Conservation (phyloP, 2,797 vertebrate genomes). For the Sphenopsis melanotis region DNA sequence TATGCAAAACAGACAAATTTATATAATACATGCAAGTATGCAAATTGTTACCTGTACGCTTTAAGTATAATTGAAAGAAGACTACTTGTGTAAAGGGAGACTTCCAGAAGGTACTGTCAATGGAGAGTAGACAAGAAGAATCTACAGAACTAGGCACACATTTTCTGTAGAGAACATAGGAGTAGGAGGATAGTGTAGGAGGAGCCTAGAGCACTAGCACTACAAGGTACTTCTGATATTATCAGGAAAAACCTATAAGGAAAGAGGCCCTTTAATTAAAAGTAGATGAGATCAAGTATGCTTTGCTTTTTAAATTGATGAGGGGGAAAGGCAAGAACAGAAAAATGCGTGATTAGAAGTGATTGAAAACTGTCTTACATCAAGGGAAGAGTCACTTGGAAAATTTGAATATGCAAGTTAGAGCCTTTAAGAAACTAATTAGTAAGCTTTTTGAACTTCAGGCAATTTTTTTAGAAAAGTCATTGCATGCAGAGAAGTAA, state of each 20-base stretch:
- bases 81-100: neutral
- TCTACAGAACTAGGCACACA: neutral
- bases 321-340: neutral
- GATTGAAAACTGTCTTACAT: neutral
- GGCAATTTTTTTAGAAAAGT: neutral
- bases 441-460: neutral
- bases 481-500: neutral
- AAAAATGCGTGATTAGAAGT: neutral
- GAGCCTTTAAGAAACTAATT: neutral
- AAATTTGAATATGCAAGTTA: neutral
- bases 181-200: conserved; percentile 26
- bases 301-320: conserved; percentile 19
- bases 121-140: neutral
- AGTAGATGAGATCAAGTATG: conserved; percentile 5
- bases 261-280: conserved; percentile 36
- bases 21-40: neutral
- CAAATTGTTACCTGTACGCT: neutral
- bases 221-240: conserved; percentile 28
- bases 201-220: conserved; percentile 15
- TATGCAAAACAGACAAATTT: neutral
- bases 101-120: neutral
- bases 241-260: neutral
- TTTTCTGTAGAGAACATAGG: conserved; percentile 16
- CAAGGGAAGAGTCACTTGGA: neutral
- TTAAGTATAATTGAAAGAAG: neutral